Evolutionary conservation across 1,140 invertebrate species (phyloP).

Genomic region (Gryon sp.): DNA sequence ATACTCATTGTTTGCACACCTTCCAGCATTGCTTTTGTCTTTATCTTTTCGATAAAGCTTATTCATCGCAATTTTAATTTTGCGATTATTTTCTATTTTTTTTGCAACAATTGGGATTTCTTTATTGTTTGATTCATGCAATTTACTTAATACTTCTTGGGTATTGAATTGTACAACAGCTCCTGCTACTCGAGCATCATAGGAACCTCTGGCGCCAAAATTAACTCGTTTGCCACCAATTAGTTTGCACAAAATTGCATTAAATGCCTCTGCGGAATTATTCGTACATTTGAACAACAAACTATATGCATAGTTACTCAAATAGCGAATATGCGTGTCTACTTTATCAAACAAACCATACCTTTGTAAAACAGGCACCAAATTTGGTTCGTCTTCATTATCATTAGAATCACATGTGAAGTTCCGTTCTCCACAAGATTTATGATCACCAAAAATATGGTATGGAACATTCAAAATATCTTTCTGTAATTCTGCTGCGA

Average conservation of each 20-base stretch:
- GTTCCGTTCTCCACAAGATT: conserved; percentile 55
- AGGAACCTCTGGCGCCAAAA: conserved; percentile 58
- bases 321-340: conserved; percentile 2
- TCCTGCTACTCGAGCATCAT: conserved; percentile 60
- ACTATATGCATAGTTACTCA: conserved; percentile 45
- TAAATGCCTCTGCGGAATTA: conserved; percentile 73
- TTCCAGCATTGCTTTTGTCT: no score
- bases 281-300: conserved; percentile 68
- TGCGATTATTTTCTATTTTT: conserved; percentile 19
- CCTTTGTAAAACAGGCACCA: conserved; percentile 48
- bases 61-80: no score
- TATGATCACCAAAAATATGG: conserved; percentile 73
- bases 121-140: conserved; percentile 11
- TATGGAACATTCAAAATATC: conserved; percentile 22
- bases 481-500: neutral
- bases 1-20: no score
- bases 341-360: conserved; percentile 37
- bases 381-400: no score
- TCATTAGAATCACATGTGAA: conserved; percentile 32
- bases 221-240: conserved; percentile 72
- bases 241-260: conserved; percentile 67
- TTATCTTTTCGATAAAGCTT: no score
- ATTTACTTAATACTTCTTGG: neutral
- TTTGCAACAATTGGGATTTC: neutral
- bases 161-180: conserved; percentile 66